Conservation (phyloP, 2,888 invertebrate genomes). For the Scaptomyza polygonia region DNA sequence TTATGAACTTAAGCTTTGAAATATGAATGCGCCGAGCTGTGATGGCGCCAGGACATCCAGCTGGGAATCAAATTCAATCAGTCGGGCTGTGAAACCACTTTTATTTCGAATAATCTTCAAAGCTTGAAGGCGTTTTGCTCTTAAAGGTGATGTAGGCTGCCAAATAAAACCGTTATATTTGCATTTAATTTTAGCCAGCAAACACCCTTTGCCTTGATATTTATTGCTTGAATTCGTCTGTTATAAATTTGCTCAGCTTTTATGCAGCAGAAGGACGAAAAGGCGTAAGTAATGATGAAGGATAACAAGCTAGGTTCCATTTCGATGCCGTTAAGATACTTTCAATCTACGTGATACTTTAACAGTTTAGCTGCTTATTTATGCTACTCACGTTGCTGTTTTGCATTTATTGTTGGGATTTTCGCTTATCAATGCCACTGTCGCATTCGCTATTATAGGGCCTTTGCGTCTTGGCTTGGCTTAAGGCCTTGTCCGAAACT, state of each 20-base stretch:
- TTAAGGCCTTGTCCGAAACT: slow-evolving; percentile 10
- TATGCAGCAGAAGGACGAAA: slow-evolving; percentile 14
- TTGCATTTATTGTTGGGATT: slow-evolving; percentile 40
- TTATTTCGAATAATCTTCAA: slow-evolving; percentile 5
- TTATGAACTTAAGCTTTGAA: slow-evolving; percentile 32
- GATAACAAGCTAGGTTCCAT: neutral
- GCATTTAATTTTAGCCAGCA: slow-evolving; percentile 40
- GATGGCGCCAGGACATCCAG: slow-evolving; percentile 31
- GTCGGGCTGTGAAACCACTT: slow-evolving; percentile 26
- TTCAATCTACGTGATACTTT: slow-evolving; percentile 3
- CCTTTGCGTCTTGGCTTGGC: slow-evolving; percentile 26
- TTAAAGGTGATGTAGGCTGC: slow-evolving; percentile 6
- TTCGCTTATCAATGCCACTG: slow-evolving; percentile 6
- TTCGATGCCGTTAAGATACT: slow-evolving; percentile 17
- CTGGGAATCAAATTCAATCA: slow-evolving; percentile 54
- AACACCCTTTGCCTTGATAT: slow-evolving; percentile 11
- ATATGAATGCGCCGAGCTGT: slow-evolving; percentile 31
- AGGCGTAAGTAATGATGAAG: slow-evolving; percentile 3
- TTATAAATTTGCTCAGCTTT: slow-evolving; percentile 5
- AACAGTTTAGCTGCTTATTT: neutral
- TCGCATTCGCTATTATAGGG: slow-evolving; percentile 34
- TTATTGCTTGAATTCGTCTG: slow-evolving; percentile 11
- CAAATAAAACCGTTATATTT: slow-evolving; percentile 35
- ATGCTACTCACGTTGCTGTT: slow-evolving; percentile 55
- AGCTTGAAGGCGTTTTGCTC: slow-evolving; percentile 13